Evolutionary conservation across 2,888 invertebrate species (phyloP).

Genomic region (Gymnoscelis rufifasciata): DNA sequence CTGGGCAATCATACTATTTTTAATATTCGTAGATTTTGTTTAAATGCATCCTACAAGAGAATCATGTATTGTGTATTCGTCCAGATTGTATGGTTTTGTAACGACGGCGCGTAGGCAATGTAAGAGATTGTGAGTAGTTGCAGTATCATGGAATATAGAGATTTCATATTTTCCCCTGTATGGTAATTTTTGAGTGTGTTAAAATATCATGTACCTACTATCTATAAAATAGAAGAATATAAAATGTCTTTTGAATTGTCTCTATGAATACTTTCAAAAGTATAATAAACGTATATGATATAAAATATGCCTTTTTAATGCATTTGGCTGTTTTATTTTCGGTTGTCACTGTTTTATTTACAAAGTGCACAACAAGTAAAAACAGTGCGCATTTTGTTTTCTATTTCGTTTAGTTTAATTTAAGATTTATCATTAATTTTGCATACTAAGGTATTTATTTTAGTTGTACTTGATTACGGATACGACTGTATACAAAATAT

Average conservation of each 20-base stretch:
- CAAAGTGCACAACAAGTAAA: conserved; percentile 31
- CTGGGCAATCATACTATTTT: conserved; percentile 76
- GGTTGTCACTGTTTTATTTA: conserved; percentile 35
- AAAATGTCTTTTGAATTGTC: conserved; percentile 38
- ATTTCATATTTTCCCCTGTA: conserved; percentile 30
- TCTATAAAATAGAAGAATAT: conserved; percentile 33
- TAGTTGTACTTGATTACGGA: conserved; percentile 74
- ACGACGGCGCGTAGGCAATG: conserved; percentile 36
- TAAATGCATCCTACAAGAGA: conserved; percentile 54
- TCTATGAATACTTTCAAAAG: conserved; percentile 46
- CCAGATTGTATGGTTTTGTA: conserved; percentile 49
- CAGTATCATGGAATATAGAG: conserved; percentile 35
- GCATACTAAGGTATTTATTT: conserved; percentile 78
- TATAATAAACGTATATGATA: conserved; percentile 59
- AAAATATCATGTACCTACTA: conserved; percentile 23
- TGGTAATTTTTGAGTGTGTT: conserved; percentile 34
- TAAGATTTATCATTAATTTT: conserved; percentile 68
- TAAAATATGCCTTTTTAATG: conserved; percentile 69
- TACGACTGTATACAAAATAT: conserved; percentile 71
- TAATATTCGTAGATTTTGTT: conserved; percentile 63
- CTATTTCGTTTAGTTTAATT: conserved; percentile 50
- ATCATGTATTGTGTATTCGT: conserved; percentile 61
- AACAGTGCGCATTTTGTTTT: conserved; percentile 66
- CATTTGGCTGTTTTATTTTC: conserved; percentile 57
- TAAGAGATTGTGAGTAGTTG: conserved; percentile 45